Base-by-base conservation (phyloP, 2,888 invertebrate species). In the Habroteleia sp. region DNA sequence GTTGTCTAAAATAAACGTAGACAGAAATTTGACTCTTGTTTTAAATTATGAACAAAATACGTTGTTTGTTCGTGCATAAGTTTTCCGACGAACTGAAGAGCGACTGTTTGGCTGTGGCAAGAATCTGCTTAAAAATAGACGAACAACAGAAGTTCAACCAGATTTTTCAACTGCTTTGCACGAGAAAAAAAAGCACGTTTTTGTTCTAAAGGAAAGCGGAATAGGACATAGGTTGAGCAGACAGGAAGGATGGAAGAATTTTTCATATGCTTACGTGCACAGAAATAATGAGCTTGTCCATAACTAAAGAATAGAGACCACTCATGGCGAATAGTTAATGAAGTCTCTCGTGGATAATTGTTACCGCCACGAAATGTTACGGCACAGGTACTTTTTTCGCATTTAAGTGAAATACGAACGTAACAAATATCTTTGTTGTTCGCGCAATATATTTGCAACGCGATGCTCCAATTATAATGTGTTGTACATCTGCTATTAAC, bases 271-370 rank as follows among this genome's bases (percentile, higher is more conserved):
- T 86, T 84, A 87, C 85, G 83, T 87, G 85, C 84, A 87, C 87
- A 86, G 85, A 86, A 87, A 87, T 87, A 87, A 87, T 87, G 87
- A 87, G 86, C 86, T 84, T 87, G 83, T 86, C 83, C 86, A 86
- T 87, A 86, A 87, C 87, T 87, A 87, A 86, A 87, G 86, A 87
- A 86, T 86, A 82, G 82, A 82, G 81, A 80, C 79, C 76, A 84
- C 83, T 83, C 80, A 81, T 81, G 83, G 83, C 83, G 84, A 85
- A 84, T 85, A 83, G 82, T 81, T 86, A 86, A 87, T 86, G 83
- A 86, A 87, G 85, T 86, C 86, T 85, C 85, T 85, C 81, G 84
- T 84, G 85, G 84, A 86, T 86, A 83, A 86, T 86, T 86, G 85
- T 87, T 83, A 81, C 82, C 74, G 69, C 50, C 82, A 80, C 79